Conservation (phyloP, 2,113 vertebrate genomes). For the Mesocricetus auratus region DNA sequence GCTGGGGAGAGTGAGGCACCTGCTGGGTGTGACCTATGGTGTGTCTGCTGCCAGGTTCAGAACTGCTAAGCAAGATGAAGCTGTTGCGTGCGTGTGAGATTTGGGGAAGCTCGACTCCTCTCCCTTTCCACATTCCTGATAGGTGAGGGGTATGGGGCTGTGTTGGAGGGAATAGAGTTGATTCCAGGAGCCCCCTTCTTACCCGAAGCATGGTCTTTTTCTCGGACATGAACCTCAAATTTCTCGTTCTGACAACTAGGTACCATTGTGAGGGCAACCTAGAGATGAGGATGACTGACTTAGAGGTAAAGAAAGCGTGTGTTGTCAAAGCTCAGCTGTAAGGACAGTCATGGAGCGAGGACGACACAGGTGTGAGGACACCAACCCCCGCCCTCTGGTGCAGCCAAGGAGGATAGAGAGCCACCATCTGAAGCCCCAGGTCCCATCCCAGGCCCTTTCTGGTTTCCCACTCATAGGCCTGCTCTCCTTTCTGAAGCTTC, state of each 20-base stretch:
- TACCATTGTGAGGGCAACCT: neutral
- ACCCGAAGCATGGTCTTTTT: neutral
- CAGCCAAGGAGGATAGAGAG: fast-evolving
- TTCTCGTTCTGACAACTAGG: neutral
- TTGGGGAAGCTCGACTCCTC: too few relatives aligned
- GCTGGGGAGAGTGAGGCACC: neutral
- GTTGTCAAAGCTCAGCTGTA: neutral
- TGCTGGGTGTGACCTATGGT: neutral
- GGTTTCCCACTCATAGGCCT: neutral
- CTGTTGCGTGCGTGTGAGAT: fast-evolving
- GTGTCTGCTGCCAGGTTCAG: neutral
- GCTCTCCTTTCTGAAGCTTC: neutral
- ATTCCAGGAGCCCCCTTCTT: neutral
- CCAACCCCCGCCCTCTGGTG: fast-evolving
- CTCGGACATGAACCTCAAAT: neutral
- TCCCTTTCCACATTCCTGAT: too few relatives aligned
- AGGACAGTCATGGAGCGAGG: neutral
- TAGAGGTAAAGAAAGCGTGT: neutral
- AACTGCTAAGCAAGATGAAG: neutral
- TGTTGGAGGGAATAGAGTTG: neutral
- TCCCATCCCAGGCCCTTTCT: neutral
- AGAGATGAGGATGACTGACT: neutral
- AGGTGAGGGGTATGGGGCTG: neutral
- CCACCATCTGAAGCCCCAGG: fast-evolving
- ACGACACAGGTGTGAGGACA: neutral